Evolutionary conservation across 35 echinoderm and acorn worm genomes (phyloP), one percentile per base, ranked within the genome.

Genomic region (Antedon bifida): DNA sequence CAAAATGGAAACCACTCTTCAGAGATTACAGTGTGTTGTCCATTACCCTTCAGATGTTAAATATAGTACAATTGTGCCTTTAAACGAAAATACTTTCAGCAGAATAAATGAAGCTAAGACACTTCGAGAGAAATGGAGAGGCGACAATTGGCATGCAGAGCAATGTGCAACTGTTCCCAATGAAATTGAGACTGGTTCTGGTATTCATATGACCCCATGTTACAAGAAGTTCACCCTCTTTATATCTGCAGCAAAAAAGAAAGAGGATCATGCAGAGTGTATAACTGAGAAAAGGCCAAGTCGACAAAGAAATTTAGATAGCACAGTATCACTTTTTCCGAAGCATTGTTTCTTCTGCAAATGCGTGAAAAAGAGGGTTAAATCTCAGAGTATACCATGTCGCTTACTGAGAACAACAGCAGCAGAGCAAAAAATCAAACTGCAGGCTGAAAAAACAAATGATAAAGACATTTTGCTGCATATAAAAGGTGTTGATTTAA

Each of bases 141-240:
- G 77, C 77, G 31, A 79, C 32, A 79, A 79, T 79, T 79, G 77
- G 30, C 77, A 79, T 79, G 77, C 28, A 79, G 77, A 79, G 36
- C 77, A 79, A 79, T 79, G 77, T 33, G 32, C 77, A 21, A 79
- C 77, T 79, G 32, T 79, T 33, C 77, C 77, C 77, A 79, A 33
- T 34, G 77, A 79, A 79, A 79, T 79, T 33, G 0, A 79, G 77
- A 26, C 77, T 79, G 33, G 29, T 79, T 79, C 77, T 79, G 17
- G 77, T 79, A 32, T 79, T 33, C 77, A 79, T 79, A 79, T 79
- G 77, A 79, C 77, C 33, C 77, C 77, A 79, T 79, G 77, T 36
- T 79, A 79, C 77, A 79, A 79, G 77, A 79, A 79, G 77, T 79
- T 79, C 33, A 31, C 77, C 2, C 29, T 79, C n/a, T 79, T 79